Evolutionary conservation across 2,888 invertebrate genomes (phyloP).

Genomic region (Alviniconcha strummeri): DNA sequence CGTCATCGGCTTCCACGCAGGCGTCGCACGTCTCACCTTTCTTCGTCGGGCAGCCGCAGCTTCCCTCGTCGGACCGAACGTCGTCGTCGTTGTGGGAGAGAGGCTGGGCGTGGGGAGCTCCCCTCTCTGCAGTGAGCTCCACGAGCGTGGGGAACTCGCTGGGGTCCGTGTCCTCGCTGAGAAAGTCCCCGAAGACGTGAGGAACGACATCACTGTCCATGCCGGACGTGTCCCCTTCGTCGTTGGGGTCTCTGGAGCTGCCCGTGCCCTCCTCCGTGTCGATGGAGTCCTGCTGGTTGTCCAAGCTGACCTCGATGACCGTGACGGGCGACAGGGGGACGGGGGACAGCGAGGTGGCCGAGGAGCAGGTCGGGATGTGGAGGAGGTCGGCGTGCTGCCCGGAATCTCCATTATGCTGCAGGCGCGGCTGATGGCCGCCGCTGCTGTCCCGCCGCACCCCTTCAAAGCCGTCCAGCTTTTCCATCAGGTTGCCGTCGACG

Average conservation of each 20-base stretch:
- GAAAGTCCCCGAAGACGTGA: neutral
- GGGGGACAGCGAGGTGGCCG: conserved; percentile 51
- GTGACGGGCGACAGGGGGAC: conserved; percentile 63
- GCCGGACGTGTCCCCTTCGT: conserved; percentile 7
- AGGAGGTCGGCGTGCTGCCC: conserved; percentile 24
- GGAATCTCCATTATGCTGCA: conserved; percentile 20
- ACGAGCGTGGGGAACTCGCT: conserved; percentile 13
- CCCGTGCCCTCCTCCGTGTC: conserved; percentile 55
- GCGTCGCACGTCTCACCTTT: conserved; percentile 11
- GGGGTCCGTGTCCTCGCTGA: conserved; percentile 25
- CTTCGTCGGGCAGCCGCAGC: no score
- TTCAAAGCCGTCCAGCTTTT: neutral
- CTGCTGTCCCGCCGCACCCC: neutral
- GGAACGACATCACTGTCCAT: conserved; percentile 2
- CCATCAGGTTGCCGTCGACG: conserved; percentile 40
- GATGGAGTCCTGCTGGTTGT: conserved; percentile 65
- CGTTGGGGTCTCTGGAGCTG: conserved; percentile 40
- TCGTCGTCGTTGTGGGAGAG: neutral
- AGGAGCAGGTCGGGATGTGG: conserved; percentile 41
- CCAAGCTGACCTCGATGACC: conserved; percentile 67
- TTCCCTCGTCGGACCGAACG: conserved; percentile 1
- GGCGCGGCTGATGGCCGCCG: neutral
- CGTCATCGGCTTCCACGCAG: conserved; percentile 42
- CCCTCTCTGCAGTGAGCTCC: neutral
- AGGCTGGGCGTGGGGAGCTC: neutral